Evolutionary conservation across 2,888 invertebrate species (phyloP).

Genomic region (Archips xylosteana): DNA sequence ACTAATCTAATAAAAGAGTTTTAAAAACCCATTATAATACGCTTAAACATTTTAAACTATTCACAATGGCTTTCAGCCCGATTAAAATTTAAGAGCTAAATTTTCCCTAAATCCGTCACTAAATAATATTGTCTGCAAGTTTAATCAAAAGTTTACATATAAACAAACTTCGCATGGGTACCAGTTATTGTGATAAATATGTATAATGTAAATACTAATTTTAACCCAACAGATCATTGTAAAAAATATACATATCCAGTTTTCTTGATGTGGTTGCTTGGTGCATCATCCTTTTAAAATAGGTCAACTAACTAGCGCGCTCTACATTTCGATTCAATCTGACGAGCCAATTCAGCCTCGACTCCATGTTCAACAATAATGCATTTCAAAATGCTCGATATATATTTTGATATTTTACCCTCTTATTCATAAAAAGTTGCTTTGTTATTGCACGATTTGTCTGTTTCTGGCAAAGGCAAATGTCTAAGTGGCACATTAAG

Average conservation of each 20-base stretch:
- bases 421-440: no score
- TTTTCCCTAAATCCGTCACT: constrained; percentile 7
- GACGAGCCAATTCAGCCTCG: neutral
- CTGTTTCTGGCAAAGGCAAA: no score
- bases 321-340: neutral
- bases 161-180: neutral
- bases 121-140: constrained; percentile 31
- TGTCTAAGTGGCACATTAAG: no score
- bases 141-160: constrained; percentile 6
- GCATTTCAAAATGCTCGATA: neutral
- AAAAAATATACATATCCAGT: neutral
- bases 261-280: neutral
- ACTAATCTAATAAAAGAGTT: constrained; percentile 28
- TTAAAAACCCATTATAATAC: constrained; percentile 24
- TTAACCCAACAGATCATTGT: neutral
- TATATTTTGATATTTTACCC: no score
- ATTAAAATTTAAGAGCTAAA: neutral
- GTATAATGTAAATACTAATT: neutral
- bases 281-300: neutral
- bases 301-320: neutral
- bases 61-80: constrained; percentile 6
- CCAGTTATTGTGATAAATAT: neutral
- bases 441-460: no score
- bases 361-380: neutral
- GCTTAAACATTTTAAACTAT: neutral